Base-by-base conservation (phyloP, 2,113 vertebrate species). In the Ia io region DNA sequence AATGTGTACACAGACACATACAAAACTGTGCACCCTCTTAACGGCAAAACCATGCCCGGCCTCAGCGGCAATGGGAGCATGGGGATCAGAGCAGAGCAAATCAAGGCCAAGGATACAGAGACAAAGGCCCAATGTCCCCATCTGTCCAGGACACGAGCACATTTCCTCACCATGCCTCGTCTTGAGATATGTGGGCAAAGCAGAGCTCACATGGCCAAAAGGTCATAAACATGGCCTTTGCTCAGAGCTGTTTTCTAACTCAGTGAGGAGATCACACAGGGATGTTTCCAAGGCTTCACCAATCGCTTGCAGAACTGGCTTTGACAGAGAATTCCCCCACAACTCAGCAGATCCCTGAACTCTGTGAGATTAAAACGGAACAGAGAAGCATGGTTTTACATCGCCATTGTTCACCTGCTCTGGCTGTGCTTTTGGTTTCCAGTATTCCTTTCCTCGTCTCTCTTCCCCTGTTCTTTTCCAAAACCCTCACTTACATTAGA, bases 301-400 rank as follows among this genome's bases (percentile, higher is more conserved):
- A 28, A 22, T 82, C 10, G 0, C 40, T 67, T 47, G 6, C 51
- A 53, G 10, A 76, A 30, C 35, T 76, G 30, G 37, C 80, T 92
- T 85, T 56, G 76, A 92, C 65, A 96, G 44, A 84, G 90, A 95
- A 65, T 59, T 91, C 44, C 83, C 82, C 56, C 13, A 9, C 71
- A 76, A 35, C 17, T 56, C 71, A 77, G 44, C 76, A 86, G 79
- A 37, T 79, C 65, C 44, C 12, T 78, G 49, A 93, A 51, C 25
- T 42, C 23, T 4, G 28, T 35, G 18, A 49, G 40, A 69, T 61
- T 44, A 86, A 78, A 88, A 44, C 13, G 90, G 42, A 95, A 18
- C 32, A 82, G 80, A 61, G 49, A 53, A 86, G 16, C 44, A 35
- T 3, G 10, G 12, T 14, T 32, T 77, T 30, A 17, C 9, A 17